These are phyloP conservation scores for Amphiura filiformis DNA, from an alignment of 35 echinoderm and acorn worm species.

Conservation along the genomic window DNA sequence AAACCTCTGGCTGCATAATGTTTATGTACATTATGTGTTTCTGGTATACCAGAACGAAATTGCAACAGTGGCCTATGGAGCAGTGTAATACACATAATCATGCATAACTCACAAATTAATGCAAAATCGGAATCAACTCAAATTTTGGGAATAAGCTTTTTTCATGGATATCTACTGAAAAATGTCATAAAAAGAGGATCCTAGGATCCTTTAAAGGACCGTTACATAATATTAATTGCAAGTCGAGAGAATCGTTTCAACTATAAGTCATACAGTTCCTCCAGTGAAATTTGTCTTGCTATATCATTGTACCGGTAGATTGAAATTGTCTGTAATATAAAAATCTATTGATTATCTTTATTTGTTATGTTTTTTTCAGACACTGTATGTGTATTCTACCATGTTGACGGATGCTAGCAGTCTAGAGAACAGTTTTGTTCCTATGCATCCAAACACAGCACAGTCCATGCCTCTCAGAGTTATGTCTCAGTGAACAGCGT, in stretches of 20 bases:
- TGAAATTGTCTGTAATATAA: neutral
- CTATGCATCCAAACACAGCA: neutral
- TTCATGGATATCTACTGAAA: no score
- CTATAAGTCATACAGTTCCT: no score
- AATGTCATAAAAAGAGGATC: no score
- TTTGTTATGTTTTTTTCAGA: neutral
- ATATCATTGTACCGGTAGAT: neutral
- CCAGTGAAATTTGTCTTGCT: no score
- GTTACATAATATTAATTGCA: neutral
- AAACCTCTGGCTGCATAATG: no score
- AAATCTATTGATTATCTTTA: neutral
- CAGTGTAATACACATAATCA: no score
- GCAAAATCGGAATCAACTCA: no score
- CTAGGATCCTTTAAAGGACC: neutral
- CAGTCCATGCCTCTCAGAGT: neutral
- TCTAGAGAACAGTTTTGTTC: neutral
- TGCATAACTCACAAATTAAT: no score
- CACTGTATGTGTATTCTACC: constrained; percentile 9
- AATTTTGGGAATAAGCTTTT: no score
- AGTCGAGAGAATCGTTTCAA: neutral
- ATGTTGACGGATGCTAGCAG: neutral
- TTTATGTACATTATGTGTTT: no score
- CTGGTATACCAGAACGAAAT: no score
- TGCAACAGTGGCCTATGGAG: no score
- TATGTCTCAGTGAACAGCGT: neutral